These are phyloP conservation scores for Eueremaeus valkanovi DNA, from an alignment of 2,888 invertebrate species.

Conservation along the genomic window DNA sequence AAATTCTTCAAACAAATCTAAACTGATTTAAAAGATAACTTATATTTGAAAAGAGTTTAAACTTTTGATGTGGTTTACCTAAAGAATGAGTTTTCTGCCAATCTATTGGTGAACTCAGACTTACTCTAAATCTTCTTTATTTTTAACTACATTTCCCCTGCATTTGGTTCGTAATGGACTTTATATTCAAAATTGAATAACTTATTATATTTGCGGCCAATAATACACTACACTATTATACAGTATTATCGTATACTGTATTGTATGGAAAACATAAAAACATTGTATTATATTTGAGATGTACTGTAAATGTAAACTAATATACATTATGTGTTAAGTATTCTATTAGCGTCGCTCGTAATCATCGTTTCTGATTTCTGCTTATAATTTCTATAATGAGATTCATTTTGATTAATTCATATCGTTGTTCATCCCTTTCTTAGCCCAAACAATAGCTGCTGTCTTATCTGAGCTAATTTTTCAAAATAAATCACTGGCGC, in stretches of 20 bases:
- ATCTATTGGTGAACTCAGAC: no score
- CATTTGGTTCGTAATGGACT: background rate
- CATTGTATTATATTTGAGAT: no score
- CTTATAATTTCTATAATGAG: constrained; percentile 30
- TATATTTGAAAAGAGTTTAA: no score
- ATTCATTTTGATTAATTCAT: constrained; percentile 33
- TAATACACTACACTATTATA: background rate
- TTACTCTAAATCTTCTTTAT: background rate
- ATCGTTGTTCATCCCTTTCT: constrained; percentile 34
- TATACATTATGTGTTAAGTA: background rate
- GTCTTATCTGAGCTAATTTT: constrained; percentile 29
- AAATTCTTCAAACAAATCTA: no score
- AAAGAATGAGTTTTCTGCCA: no score
- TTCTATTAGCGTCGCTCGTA: background rate
- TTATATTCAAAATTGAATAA: constrained; percentile 1
- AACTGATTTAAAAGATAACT: no score
- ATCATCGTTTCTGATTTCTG: constrained; percentile 26
- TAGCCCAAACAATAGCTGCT: constrained; percentile 19
- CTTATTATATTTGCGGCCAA: background rate
- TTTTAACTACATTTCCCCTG: background rate
- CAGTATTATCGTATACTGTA: background rate
- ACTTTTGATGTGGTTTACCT: no score
- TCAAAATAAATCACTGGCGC: constrained; percentile 32
- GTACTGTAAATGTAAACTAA: background rate
- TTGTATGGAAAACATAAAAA: background rate